Base-by-base conservation (phyloP, 2,113 vertebrate genomes). In the Picathartes gymnocephalus region DNA sequence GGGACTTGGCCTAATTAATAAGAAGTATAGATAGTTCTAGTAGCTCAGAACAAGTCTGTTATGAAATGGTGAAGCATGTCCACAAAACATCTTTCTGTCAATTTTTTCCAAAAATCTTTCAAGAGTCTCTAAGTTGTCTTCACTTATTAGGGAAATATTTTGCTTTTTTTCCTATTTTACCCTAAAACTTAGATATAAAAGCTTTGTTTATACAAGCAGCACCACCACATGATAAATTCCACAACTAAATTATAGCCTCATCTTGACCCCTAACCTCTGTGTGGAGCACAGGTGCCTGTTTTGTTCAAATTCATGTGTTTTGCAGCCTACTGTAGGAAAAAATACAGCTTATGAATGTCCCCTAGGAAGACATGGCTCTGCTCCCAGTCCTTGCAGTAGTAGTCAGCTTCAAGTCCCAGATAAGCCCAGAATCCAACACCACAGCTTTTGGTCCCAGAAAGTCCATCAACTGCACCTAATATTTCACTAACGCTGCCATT, bases 201-300 rank as follows among this genome's bases (percentile, higher is more conserved):
- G 4, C 7, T 88, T 64, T 74, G 4, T 62, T 86, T 74, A 21
- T 64, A 47, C 15, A 90, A 85, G 48, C 39, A 53, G 14, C 11
- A 31, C 6, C 25, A 86, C 10, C 6, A 15, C 0, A 0, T 2
- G 2, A 76, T 56, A 58, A 74, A 45, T 16, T 44, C 40, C 27
- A 44, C 45, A 71, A 62, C 6, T 31, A 39, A 78, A 40, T 60
- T 7, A n/a, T 7, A 76, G 27, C 50, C 20, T 69, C 70, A 65
- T 31, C 25, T 60, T 16, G 4, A 31, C 23, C 11, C 28, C 12
- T 30, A 81, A 16, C 2, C 10, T 28, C 61, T 68, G 4, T 54
- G 27, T 5, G 4, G 17, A 68, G 44, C 40, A 64, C 53, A 69
- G 40, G 9, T 76, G 28, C 23, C 27, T 42, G 3, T 64, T 88